phyloP scores from a whole-genome alignment of 2,113 vertebrate genomes.

The Nipponia nippon region DNA sequence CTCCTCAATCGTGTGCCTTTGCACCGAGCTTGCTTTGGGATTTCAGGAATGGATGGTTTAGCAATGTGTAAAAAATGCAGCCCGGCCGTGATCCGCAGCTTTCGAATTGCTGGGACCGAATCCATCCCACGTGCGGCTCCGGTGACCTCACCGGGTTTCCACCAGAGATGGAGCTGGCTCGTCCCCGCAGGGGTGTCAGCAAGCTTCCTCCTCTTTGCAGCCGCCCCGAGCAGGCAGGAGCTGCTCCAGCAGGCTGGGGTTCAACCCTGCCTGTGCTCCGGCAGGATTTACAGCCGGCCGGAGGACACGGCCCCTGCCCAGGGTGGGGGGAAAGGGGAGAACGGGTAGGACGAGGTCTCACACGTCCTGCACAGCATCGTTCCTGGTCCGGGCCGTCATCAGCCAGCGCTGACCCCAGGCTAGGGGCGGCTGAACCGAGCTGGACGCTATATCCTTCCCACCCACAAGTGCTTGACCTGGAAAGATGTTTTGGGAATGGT shows the following conservation, averaged over 20 bases:
- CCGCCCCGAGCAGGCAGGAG: not conserved
- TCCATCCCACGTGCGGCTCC: not conserved
- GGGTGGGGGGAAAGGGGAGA: not conserved
- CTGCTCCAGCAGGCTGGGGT: not conserved
- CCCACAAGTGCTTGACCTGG: not conserved
- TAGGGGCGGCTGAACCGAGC: not conserved
- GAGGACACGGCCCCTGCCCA: not conserved
- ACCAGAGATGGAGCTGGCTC: not conserved
- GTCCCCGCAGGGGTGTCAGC: not conserved
- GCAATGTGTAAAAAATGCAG: slow-evolving; percentile 54
- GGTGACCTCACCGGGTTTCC: not conserved
- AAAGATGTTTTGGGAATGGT: not conserved
- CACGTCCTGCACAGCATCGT: not conserved
- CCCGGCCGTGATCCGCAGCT: not conserved
- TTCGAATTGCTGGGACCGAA: not conserved
- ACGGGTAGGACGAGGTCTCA: not conserved
- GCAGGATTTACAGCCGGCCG: not conserved
- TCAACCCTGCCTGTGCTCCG: not conserved
- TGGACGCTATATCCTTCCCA: not conserved
- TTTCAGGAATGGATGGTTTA: slow-evolving; percentile 59
- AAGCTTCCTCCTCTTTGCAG: not conserved
- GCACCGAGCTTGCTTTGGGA: slow-evolving; percentile 39
- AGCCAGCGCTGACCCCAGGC: not conserved
- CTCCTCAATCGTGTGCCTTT: slow-evolving; percentile 9
- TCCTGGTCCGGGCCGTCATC: not conserved